A percentile compares a stretch with the other conserved stretches of the same genome.
Evolutionary conservation across 2,888 invertebrate genomes (phyloP).

Genomic region (Trissonchulus sp.): DNA sequence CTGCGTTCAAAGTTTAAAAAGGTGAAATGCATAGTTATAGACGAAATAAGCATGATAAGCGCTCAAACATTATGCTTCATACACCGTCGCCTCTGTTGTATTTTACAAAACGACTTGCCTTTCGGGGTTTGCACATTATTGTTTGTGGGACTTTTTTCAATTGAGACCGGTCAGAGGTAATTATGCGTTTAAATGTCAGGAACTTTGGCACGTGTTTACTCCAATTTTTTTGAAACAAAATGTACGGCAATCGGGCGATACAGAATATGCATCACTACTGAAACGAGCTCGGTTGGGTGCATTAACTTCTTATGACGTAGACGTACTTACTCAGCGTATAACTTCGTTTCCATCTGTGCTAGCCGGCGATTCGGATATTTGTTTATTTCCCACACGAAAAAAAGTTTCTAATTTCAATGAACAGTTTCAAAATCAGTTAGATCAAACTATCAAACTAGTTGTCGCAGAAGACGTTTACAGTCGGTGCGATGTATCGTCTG

Average conservation of each 20-base stretch:
- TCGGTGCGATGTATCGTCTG: background rate
- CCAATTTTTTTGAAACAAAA: background rate
- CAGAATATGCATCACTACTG: background rate
- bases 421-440: background rate
- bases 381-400: background rate
- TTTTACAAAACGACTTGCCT: background rate
- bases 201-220: background rate
- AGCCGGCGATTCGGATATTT: too few relatives aligned
- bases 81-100: too few relatives aligned
- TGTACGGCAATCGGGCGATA: background rate
- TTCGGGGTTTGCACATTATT: background rate
- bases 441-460: background rate
- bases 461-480: background rate
- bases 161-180: background rate
- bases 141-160: conserved; percentile 19
- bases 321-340: too few relatives aligned
- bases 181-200: background rate
- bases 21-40: background rate
- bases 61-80: background rate
- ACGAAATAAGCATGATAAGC: conserved; percentile 18
- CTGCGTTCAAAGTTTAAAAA: background rate
- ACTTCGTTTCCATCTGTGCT: too few relatives aligned
- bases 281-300: background rate
- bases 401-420: background rate
- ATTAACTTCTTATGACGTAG: background rate